Percentiles rank a stretch among this genome's conserved stretches.
These are phyloP conservation scores for Anhinga anhinga DNA, from an alignment of 2,113 vertebrate species.

Conservation along the genomic window DNA sequence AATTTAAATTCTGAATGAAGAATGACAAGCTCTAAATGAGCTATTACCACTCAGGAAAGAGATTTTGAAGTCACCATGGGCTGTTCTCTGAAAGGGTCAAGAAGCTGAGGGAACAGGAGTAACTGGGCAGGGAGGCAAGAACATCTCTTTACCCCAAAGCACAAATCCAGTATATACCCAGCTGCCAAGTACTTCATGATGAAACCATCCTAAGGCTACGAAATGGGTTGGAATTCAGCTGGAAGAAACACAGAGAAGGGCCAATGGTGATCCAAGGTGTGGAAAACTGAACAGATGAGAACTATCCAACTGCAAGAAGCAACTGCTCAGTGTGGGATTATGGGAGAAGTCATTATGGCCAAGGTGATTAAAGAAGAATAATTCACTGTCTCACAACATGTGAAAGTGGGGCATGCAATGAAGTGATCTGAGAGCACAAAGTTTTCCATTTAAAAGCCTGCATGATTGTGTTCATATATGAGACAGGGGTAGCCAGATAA, in stretches of 20 bases:
- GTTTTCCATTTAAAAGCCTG: background rate
- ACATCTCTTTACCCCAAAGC: background rate
- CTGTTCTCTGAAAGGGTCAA: background rate
- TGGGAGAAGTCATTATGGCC: background rate
- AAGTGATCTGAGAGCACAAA: background rate
- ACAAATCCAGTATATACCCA: background rate
- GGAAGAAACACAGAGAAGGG: background rate
- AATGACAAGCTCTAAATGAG: conserved; percentile 7
- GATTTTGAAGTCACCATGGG: background rate
- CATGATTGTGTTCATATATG: too few relatives aligned
- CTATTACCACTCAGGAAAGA: background rate
- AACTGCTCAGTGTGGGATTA: background rate
- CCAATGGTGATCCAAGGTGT: background rate
- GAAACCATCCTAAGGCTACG: background rate
- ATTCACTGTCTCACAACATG: background rate
- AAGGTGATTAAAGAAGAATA: background rate
- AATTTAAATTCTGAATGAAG: conserved; percentile 2
- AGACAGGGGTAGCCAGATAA: background rate
- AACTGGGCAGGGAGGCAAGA: background rate
- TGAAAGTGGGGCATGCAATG: background rate
- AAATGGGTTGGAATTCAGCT: background rate
- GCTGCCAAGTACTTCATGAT: background rate
- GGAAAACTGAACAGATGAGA: background rate
- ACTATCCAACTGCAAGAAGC: background rate
- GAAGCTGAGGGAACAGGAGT: background rate